These are phyloP conservation scores for Campaea margaritaria DNA, from an alignment of 2,888 invertebrate species.

Conservation along the genomic window DNA sequence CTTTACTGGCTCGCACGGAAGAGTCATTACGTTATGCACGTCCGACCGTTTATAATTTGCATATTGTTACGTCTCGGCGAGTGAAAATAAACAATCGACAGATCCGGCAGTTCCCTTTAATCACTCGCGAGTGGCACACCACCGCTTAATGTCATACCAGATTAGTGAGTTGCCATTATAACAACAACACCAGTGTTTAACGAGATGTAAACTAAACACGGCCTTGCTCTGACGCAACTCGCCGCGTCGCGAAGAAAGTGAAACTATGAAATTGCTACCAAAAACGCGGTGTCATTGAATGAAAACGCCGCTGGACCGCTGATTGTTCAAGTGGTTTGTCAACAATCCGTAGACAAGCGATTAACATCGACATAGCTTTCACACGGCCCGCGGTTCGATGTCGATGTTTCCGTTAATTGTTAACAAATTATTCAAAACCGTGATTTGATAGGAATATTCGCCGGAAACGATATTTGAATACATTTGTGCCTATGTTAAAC, in stretches of 20 bases:
- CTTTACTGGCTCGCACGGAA: conserved; percentile 45
- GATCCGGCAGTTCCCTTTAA: conserved; percentile 55
- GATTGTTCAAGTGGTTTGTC: conserved; percentile 63
- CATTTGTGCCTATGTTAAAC: conserved; percentile 25
- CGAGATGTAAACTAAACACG: conserved; percentile 56
- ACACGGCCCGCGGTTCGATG: conserved; percentile 47
- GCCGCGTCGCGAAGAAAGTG: conserved; percentile 65
- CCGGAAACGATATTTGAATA: conserved; percentile 44
- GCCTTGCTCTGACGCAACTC: conserved; percentile 66
- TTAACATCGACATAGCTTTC: conserved; percentile 63
- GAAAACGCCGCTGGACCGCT: conserved; percentile 50
- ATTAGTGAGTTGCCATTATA: conserved; percentile 59
- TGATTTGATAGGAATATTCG: conserved; percentile 47
- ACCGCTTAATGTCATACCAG: conserved; percentile 44
- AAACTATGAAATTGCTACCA: conserved; percentile 67
- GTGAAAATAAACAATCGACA: conserved; percentile 67
- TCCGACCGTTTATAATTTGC: conserved; percentile 55
- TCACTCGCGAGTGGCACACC: conserved; percentile 28
- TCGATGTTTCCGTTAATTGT: conserved; percentile 58
- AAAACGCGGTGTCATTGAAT: conserved; percentile 61
- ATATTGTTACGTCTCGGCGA: conserved; percentile 60
- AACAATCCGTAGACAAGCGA: conserved; percentile 54
- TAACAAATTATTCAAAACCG: conserved; percentile 52
- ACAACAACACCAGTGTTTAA: conserved; percentile 47
- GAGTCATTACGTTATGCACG: conserved; percentile 54